Percentiles rank a stretch among this genome's conserved stretches.
Conservation (phyloP, 2,113 vertebrate genomes). For the Felis catus region F.catus_Fca126_mat1.0 CM031413.1:1867001-1867500, state of each 20-base stretch:
- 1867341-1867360: too few species aligned
- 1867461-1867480: background rate
- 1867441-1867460: too few species aligned
- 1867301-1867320: too few species aligned
- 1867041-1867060: background rate
- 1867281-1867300: background rate
- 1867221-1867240: background rate
- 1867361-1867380: too few species aligned
- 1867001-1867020: too few species aligned
- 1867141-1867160: too few species aligned
- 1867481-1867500: background rate
- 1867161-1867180: background rate
- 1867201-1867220: background rate
- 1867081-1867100: background rate
- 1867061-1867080: background rate
- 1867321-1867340: too few species aligned
- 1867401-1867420: too few species aligned
- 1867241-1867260: background rate
- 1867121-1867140: background rate
- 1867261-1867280: background rate
- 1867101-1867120: background rate
- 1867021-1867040: background rate
- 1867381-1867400: too few species aligned
- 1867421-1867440: too few species aligned
- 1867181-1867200: too few species aligned